These are phyloP conservation scores for Leptodirus hochenwartii DNA, from an alignment of 2,888 invertebrate species.

Conservation along the genomic window DNA sequence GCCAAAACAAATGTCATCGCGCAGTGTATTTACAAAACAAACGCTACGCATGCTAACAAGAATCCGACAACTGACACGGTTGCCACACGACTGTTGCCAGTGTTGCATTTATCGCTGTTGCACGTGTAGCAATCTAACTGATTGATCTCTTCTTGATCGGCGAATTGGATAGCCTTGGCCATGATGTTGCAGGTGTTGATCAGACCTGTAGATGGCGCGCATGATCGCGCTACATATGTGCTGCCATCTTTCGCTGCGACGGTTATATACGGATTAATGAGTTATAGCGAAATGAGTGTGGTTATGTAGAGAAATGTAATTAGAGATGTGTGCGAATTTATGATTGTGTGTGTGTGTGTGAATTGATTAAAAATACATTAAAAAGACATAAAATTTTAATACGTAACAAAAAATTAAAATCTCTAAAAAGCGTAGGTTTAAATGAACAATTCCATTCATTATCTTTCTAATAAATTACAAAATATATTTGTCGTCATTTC, in stretches of 20 bases:
- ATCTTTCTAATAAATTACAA: too few relatives aligned
- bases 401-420: too few relatives aligned
- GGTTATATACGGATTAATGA: conserved; percentile 6
- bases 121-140: conserved; percentile 18
- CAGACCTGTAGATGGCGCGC: conserved; percentile 16
- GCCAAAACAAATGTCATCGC: too few relatives aligned
- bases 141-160: conserved; percentile 13
- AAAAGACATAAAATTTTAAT: too few relatives aligned
- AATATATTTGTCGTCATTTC: too few relatives aligned
- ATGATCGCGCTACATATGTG: conserved; percentile 19
- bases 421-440: too few relatives aligned
- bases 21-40: too few relatives aligned
- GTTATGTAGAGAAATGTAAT: not conserved
- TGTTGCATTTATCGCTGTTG: conserved; percentile 22
- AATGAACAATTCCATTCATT: too few relatives aligned
- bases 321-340: not conserved
- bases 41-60: conserved; percentile 17
- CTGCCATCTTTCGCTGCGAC: conserved; percentile 19
- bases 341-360: too few relatives aligned
- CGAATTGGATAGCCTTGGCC: conserved; percentile 17
- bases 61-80: conserved; percentile 16
- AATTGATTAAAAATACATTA: too few relatives aligned
- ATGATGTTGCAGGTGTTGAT: conserved; percentile 18
- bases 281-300: not conserved
- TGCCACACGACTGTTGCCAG: conserved; percentile 15